Evolutionary conservation across 2,888 invertebrate species (phyloP), one percentile per base, ranked within the genome.

Genomic region (Zhuqinia jingwanae): DNA sequence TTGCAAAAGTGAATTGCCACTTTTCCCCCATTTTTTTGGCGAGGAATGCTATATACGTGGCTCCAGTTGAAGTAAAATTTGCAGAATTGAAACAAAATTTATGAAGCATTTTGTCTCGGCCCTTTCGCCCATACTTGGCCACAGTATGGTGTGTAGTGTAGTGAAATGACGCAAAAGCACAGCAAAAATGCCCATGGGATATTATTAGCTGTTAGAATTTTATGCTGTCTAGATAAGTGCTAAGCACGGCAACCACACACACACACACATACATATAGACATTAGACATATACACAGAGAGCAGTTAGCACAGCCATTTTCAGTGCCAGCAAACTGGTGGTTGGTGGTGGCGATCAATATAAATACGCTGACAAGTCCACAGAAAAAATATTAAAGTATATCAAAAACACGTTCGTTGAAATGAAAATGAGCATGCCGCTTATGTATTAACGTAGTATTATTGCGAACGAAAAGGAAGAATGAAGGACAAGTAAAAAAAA

Each of bases 161-260:
- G 36, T 17, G 78, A 85, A 79, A 73, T 85, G 85, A 85, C 85
- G 78, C 84, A 84, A 84, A 84, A 77, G 84, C 77, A 76, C 36
- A 79, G 80, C 45, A 76, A 86, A 86, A 76, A 78, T 86, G 65
- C 80, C 85, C 85, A 86, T 76, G 82, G 86, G 82, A 87, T 87
- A 87, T 82, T 77, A 81, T n/a, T n/a, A 36, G 77, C 65, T 77
- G 80, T 76, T 80, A 80, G 86, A 81, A 81, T 82, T 82, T 78
- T 81, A 82, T 87, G 86, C 70, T 65, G 77, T 87, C 82, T 82
- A 68, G 81, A 82, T 81, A 82, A 87, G 81, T 73, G 76, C 80
- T 86, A 68, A 85, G 60, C 75, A 63, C 73, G 36, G 50, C 50
- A 45, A 73, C 0, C 15, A 60, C 10, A 60, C 27, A 27, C 27